A percentile compares a stretch with the other conserved stretches of the same genome.
Evolutionary conservation across 2,888 invertebrate species (phyloP).

Genomic region (Reticulitermes lucifugus): DNA sequence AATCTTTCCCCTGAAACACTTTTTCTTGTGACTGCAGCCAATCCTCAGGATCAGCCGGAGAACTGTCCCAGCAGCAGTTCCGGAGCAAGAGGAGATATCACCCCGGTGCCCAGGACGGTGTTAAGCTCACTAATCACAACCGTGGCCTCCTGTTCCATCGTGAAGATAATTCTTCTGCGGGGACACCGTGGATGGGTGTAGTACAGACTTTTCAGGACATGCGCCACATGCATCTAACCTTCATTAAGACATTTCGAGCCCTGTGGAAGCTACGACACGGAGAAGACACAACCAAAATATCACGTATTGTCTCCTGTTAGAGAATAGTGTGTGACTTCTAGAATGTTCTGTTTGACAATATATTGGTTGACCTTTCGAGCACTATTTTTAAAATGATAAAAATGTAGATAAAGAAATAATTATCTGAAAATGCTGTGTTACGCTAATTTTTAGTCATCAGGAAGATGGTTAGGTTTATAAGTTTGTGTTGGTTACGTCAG

Average conservation of each 20-base stretch:
- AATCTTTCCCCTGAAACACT: too few relatives aligned
- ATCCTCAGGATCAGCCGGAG: slow-evolving; percentile 8
- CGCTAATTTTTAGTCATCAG: not conserved
- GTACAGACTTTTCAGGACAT: not conserved
- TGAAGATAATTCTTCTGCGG: not conserved
- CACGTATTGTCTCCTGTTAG: slow-evolving; percentile 8
- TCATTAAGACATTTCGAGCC: not conserved
- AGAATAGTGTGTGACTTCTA: not conserved
- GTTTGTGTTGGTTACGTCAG: too few relatives aligned
- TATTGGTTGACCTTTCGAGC: not conserved
- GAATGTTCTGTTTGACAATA: not conserved
- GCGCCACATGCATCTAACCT: not conserved
- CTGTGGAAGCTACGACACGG: not conserved
- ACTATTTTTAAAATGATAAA: not conserved
- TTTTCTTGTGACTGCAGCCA: slow-evolving; percentile 24
- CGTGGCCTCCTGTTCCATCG: not conserved
- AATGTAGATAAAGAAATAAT: too few relatives aligned
- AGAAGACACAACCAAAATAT: not conserved
- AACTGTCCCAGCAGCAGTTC: slow-evolving; percentile 29
- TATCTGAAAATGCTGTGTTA: not conserved
- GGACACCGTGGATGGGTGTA: slow-evolving; percentile 39
- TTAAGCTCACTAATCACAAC: not conserved
- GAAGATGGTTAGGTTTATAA: not conserved
- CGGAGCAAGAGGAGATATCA: not conserved
- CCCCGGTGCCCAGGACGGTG: not conserved